Base-by-base conservation (phyloP, 2,113 vertebrate genomes). In the Phalacrocorax pelagicus region DNA sequence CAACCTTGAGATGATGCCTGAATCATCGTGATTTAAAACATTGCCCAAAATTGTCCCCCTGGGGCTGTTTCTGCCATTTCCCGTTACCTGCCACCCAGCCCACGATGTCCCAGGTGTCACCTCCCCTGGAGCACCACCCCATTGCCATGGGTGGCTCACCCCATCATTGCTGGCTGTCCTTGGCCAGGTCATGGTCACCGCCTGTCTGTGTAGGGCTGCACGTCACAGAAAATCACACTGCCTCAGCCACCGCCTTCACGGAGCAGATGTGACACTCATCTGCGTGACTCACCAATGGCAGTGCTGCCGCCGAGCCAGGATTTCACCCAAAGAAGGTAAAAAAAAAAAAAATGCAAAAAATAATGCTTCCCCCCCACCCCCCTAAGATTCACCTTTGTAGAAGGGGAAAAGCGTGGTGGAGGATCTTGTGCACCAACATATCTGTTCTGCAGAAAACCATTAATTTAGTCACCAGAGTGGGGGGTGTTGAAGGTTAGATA, bases 371-470 rank as follows among this genome's bases (percentile, higher is more conserved):
- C 30, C 5, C 17, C 52, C 15, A 17, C 46, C 46, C 46, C 46
- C 46, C 27, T 23, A 42, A 91, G 49, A 62, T 22, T 86, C 73
- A 63, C 89, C 88, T 81, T 49, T 87, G 61, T 67, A 88, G 83
- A 93, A 89, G 23, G 59, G 86, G 88, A 88, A 94, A 52, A 88
- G 49, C 12, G 88, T 93, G 74, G 36, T 95, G 95, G 94, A 66
- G 83, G 66, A 91, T 85, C 74, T 84, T 1, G 3, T 51, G 36
- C 73, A 83, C 36, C 1, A 1, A 46, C 66, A 42, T 26, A 44
- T 40, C 77, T 72, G 23, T 89, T 97, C 96, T 91, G 86, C 57
- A 95, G 97, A 97, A 96, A 91, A 84, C 38, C 91, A 30, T 74
- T 15, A 1, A 20, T 89, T 87, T 91, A 94, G 92, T 96, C 92